Conservation (phyloP, 2,888 invertebrate genomes). For the Eucriotettix oculatus region DNA sequence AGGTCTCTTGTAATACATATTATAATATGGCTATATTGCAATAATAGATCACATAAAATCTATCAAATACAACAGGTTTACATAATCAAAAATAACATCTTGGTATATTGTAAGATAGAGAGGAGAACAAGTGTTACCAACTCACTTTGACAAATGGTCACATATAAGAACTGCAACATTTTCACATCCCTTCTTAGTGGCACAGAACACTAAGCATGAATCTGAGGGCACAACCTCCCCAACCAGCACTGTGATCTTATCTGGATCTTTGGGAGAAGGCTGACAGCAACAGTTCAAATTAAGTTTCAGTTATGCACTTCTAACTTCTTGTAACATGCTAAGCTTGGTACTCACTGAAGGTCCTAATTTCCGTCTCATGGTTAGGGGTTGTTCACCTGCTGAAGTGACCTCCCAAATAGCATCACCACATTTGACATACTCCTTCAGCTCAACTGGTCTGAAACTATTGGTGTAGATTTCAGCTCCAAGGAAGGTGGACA, state of each 20-base stretch:
- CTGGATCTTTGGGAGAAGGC: constrained; percentile 35
- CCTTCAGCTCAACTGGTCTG: constrained; percentile 71
- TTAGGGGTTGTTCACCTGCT: constrained; percentile 18
- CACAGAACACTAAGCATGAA: constrained; percentile 81
- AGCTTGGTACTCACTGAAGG: not conserved
- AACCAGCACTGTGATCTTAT: constrained; percentile 61
- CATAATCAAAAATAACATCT: too few relatives aligned
- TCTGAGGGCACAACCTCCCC: constrained; percentile 61
- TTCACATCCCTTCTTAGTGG: constrained; percentile 85
- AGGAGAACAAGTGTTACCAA: too few relatives aligned
- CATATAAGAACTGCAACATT: constrained; percentile 68
- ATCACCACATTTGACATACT: constrained; percentile 62
- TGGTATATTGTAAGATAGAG: too few relatives aligned
- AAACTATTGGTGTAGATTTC: constrained; percentile 71
- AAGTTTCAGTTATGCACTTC: constrained; percentile 3
- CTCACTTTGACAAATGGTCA: constrained; percentile 20
- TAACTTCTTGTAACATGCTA: not conserved
- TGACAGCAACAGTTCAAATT: constrained; percentile 35
- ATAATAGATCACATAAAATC: too few relatives aligned
- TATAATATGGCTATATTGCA: too few relatives aligned
- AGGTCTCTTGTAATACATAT: too few relatives aligned
- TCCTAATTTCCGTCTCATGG: not conserved
- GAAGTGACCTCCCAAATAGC: constrained; percentile 34
- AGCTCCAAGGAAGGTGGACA: constrained; percentile 65
- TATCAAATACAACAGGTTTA: too few relatives aligned